A percentile compares a stretch with the other conserved stretches of the same genome.
phyloP scores from a whole-genome alignment of 2,797 vertebrate genomes.

The Meda fulgida region DNA sequence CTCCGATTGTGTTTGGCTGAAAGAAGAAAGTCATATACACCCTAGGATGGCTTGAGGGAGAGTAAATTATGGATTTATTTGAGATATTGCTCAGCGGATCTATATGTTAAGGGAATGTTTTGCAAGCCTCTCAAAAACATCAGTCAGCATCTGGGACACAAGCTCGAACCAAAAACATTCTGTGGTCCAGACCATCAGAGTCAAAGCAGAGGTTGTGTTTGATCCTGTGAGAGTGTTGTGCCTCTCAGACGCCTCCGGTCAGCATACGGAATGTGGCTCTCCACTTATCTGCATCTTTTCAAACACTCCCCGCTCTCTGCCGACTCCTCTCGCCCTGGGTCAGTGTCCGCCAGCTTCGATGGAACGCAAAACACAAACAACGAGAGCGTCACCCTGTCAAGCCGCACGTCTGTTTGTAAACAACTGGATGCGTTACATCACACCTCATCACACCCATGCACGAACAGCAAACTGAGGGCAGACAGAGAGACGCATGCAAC shows the following conservation, averaged over 20 bases:
- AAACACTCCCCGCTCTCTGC: constrained; percentile 59
- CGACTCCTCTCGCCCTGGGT: constrained; percentile 58
- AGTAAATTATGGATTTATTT: not conserved
- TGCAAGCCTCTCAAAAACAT: not conserved
- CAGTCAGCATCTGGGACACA: not conserved
- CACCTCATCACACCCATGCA: constrained; percentile 61
- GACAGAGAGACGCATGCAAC: constrained; percentile 6
- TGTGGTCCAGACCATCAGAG: constrained; percentile 7
- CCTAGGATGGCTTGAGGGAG: too few species aligned
- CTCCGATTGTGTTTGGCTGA: too few species aligned
- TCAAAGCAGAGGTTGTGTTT: constrained; percentile 45
- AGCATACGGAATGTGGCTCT: constrained; percentile 56
- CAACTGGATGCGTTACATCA: constrained; percentile 52
- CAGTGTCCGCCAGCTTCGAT: constrained; percentile 51
- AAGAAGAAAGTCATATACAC: too few species aligned
- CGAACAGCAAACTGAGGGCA: constrained; percentile 11
- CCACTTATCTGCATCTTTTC: constrained; percentile 62
- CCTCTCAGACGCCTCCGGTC: constrained; percentile 43
- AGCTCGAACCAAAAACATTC: not conserved
- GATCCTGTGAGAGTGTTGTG: constrained; percentile 50
- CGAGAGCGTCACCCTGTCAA: constrained; percentile 51
- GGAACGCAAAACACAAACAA: constrained; percentile 66
- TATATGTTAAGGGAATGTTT: not conserved
- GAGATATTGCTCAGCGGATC: not conserved
- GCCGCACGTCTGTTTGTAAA: constrained; percentile 62